Evolutionary conservation across 2,113 vertebrate genomes (phyloP), one percentile per base, ranked within the genome.

Genomic region (Ictidomys tridecemlineatus): DNA sequence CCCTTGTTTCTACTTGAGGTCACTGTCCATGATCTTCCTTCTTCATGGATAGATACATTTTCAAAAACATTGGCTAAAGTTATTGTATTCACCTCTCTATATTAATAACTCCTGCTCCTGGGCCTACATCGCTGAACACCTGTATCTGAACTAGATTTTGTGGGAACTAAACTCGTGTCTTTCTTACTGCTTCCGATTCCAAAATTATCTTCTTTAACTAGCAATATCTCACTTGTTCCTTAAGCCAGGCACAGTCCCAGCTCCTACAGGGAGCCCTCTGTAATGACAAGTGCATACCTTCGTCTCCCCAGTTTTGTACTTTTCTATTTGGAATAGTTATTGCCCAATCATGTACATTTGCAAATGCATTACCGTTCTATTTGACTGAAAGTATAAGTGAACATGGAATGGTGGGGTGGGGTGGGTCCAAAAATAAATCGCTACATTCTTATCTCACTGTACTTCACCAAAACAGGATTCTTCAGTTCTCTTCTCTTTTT

Each of bases 21-120:
- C 67, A 45, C 70, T 82, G 37, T 74, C 67, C 63, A 14, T 37
- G 69, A 77, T 92, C 85, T 85, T 85, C 51, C 89, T 51, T 85
- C 22, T 51, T 20, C 10, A n/a, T 92, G 89, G 89, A 97, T 45
- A 77, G 89, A 97, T 45, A 77, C 16, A 24, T 87, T 93, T 94
- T 88, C 72, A 73, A 87, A 97, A 87, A 53, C 70, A 37, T 51
- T 73, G 61, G 82, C 34, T 67, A 73, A 65, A 89, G 85, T 37
- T 53, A 30, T 45, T n/a, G 11, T 26, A 7, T 53, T 83, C 92
- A 82, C 56, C 65, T 94, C 73, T 80, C 85, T 28, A 10, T 56
- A 42, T 39, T 28, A 78, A 17, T 26, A 93, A 83, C 69, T 92
- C 53, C 91, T 72, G 92, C 18, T 87, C 72, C 80, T 39, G 48